phyloP scores from a whole-genome alignment of 2,113 vertebrate species.

The Mungos mungo region DNA sequence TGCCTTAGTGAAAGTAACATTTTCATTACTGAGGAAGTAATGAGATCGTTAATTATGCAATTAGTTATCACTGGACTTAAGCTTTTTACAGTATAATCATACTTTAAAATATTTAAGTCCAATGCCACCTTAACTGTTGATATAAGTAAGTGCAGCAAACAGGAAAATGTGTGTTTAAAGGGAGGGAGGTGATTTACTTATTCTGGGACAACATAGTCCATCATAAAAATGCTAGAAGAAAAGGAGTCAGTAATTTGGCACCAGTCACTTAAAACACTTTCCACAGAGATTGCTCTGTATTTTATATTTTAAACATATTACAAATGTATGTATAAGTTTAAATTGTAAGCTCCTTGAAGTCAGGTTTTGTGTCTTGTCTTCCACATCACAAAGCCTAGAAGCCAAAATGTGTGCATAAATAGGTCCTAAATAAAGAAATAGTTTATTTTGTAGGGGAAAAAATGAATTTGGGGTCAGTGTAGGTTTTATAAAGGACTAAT shows the following conservation, averaged over 20 bases:
- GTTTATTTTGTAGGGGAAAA: neutral
- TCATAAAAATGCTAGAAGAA: neutral
- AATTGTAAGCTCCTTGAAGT: neutral
- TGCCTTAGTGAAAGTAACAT: neutral
- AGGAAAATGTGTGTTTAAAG: slow-evolving; percentile 20
- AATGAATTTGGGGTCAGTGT: neutral
- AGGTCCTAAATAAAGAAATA: neutral
- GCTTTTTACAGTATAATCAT: neutral
- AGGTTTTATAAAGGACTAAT: neutral
- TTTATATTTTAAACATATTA: slow-evolving; percentile 16
- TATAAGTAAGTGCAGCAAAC: neutral
- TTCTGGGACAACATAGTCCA: neutral
- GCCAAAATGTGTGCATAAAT: neutral
- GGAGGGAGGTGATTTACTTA: neutral
- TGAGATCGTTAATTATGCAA: neutral
- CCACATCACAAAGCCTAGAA: neutral
- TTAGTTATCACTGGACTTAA: neutral
- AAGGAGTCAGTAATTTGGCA: neutral
- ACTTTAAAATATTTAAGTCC: neutral
- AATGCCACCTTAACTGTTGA: neutral
- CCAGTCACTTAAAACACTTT: neutral
- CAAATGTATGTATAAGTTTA: neutral
- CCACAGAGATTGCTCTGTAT: neutral
- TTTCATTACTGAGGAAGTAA: neutral
- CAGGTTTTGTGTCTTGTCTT: neutral